Conservation (phyloP, 1,140 invertebrate genomes). For the Oppia nitens region DNA sequence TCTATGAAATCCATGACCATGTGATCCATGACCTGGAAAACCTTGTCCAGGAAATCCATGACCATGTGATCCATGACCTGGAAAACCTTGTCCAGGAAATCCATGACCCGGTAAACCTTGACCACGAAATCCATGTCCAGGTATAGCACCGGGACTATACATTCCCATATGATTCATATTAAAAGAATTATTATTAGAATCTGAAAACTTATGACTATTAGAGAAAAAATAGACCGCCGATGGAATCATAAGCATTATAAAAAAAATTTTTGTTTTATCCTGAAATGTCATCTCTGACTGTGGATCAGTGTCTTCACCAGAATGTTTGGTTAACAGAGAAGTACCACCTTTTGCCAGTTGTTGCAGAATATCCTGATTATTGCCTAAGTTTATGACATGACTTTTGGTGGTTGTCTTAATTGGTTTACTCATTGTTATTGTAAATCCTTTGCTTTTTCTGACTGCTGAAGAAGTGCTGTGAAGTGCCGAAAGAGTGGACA, state of each 20-base stretch:
- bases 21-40: neutral
- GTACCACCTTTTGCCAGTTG: neutral
- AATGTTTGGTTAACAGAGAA: neutral
- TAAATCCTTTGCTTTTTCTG: neutral
- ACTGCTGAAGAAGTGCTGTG: neutral
- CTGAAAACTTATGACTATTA: neutral
- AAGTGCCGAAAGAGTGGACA: neutral
- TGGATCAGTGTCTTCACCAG: neutral
- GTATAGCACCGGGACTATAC: neutral
- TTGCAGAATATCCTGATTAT: neutral
- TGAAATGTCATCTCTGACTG: neutral
- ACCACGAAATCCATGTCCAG: neutral
- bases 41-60: neutral
- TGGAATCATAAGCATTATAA: conserved; percentile 2
- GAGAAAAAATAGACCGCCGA: neutral
- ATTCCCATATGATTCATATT: neutral
- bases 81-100: neutral
- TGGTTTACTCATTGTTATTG: neutral
- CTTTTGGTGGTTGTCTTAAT: neutral
- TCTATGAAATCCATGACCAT: neutral
- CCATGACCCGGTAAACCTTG: neutral
- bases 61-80: neutral
- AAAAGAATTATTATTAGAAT: neutral
- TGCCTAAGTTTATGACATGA: neutral
- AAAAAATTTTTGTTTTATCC: neutral